These are phyloP conservation scores for Talpa occidentalis DNA, from an alignment of 2,113 vertebrate species.

Conservation along the genomic window DNA sequence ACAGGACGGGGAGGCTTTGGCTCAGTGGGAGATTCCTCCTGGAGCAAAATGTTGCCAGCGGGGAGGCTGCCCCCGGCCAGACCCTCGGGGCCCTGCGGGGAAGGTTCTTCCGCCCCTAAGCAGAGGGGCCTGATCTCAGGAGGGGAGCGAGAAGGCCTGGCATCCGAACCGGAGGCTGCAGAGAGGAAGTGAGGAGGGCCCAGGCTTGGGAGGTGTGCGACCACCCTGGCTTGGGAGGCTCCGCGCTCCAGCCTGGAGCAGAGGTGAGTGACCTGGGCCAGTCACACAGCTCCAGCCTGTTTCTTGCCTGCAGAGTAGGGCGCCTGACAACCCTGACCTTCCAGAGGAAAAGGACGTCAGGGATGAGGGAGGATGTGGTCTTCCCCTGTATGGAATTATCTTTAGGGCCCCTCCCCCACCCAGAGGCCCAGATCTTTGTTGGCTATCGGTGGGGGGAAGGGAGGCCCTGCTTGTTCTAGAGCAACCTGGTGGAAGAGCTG, in stretches of 20 bases:
- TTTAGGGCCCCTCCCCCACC: neutral
- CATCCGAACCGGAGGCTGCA: neutral
- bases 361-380: neutral
- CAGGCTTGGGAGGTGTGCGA: neutral
- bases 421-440: neutral
- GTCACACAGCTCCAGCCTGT: neutral
- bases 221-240: neutral
- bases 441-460: too few species aligned
- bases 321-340: too few species aligned
- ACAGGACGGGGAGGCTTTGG: conserved; percentile 56
- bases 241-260: neutral
- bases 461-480: neutral
- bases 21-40: conserved; percentile 69
- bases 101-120: neutral
- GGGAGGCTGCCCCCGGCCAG: neutral
- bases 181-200: neutral
- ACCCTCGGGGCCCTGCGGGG: rapidly evolving
- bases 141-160: neutral
- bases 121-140: neutral
- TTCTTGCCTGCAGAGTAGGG: neutral
- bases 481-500: neutral
- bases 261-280: neutral
- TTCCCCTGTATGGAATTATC: too few species aligned
- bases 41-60: conserved; percentile 43
- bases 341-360: neutral